Base-by-base conservation (phyloP, 2,113 vertebrate genomes). In the Trogon melanurus region DNA sequence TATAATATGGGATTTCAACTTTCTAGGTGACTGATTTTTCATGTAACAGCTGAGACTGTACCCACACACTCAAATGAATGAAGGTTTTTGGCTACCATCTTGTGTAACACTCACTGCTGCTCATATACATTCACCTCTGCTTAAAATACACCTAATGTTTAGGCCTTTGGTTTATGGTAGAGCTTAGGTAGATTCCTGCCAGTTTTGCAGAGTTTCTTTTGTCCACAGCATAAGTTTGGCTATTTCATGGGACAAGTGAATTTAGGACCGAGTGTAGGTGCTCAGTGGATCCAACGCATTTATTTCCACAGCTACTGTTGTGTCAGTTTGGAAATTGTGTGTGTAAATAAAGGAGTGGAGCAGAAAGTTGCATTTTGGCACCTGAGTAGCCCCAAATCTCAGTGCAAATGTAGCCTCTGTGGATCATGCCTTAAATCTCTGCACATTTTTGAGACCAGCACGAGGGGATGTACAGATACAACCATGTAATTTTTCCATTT, bases 401-500 rank as follows among this genome's bases (percentile, higher is more conserved):
- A 12, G 26, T 75, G 32, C 38, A 88, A 75, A 53, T 4, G 5
- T 30, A 47, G 22, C 8, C 3, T 76, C 18, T 65, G 32, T 51
- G 17, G 20, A 36, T 61, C 29, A 34, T 38, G 12, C 19, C 34
- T 70, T 79, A 75, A 80, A 56, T 74, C 20, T 93, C 51, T 56
- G 17, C 6, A n/a, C 2, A 23, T 27, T 38, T 87, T 72, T 38
- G 26, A 69, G 57, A 75, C 13, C 6, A 60, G 8, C 8, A n/a
- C 51, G n/a, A 50, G 16, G 9, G 6, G 17, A 64, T 0, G 0
- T 38, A 44, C 0, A 1, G 64, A 60, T 47, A 38, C 3, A 51
- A 9, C 10, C 14, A 36, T 13, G 18, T 16, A 45, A 38, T 38
- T 65, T 85, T 65, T 11, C 11, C 19, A 54, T 60, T 50, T 75